phyloP scores from a whole-genome alignment of 1,140 invertebrate genomes.

The Drosophila malerkotliana region DNA sequence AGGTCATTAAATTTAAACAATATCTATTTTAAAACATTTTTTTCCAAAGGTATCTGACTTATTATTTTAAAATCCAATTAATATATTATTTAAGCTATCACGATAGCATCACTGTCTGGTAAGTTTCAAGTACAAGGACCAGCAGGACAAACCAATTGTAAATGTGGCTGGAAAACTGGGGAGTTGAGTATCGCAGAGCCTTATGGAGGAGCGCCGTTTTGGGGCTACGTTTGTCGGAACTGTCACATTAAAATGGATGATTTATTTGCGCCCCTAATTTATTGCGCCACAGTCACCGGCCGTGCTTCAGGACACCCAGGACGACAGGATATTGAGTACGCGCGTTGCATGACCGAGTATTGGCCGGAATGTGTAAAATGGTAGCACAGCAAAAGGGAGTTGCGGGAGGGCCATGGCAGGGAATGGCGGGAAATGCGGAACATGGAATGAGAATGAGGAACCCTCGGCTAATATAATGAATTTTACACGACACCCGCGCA shows the following conservation, averaged over 20 bases:
- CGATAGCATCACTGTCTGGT: slow-evolving; percentile 12
- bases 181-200: not conserved
- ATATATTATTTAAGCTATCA: no score
- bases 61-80: no score
- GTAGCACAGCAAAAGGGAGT: slow-evolving; percentile 31
- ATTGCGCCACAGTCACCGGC: slow-evolving; percentile 68
- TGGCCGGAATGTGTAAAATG: slow-evolving; percentile 18
- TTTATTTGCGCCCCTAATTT: slow-evolving; percentile 80
- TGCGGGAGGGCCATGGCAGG: not conserved
- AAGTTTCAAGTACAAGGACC: slow-evolving; percentile 31
- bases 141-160: slow-evolving; percentile 28
- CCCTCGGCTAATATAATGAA: slow-evolving; percentile 71
- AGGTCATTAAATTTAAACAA: no score
- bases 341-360: slow-evolving; percentile 72
- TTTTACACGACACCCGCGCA: slow-evolving; percentile 74
- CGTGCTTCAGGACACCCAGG: slow-evolving; percentile 10
- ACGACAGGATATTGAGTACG: slow-evolving; percentile 75
- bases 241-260: slow-evolving; percentile 83
- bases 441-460: slow-evolving; percentile 11
- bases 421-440: not conserved
- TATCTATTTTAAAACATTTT: no score
- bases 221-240: slow-evolving; percentile 71
- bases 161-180: not conserved
- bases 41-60: no score
- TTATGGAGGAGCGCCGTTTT: slow-evolving; percentile 14